These are phyloP conservation scores for Zingel zingel DNA, from an alignment of 2,113 vertebrate genomes.

Conservation along the genomic window DNA sequence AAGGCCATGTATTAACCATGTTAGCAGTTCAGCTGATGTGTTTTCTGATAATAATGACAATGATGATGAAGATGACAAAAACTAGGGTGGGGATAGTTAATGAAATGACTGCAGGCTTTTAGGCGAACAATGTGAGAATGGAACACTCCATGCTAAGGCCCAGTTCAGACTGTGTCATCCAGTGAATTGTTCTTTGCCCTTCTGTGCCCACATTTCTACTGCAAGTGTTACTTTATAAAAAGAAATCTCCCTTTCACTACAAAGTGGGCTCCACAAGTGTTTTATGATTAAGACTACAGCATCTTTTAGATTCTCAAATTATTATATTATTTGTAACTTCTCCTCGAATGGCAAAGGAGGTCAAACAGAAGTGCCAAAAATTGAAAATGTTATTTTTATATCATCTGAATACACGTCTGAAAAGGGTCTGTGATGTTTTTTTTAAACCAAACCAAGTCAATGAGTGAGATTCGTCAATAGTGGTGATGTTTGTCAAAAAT, in stretches of 20 bases:
- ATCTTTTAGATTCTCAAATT: neutral
- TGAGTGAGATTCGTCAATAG: slow-evolving; percentile 44
- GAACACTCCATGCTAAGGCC: slow-evolving; percentile 78
- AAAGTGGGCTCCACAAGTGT: neutral
- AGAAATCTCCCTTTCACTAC: neutral
- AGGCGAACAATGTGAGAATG: slow-evolving; percentile 57
- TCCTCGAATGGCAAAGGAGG: neutral
- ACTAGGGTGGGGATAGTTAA: slow-evolving; percentile 47
- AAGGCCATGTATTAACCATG: slow-evolving; percentile 71
- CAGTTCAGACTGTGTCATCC: slow-evolving; percentile 68
- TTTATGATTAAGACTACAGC: neutral
- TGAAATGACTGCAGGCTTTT: slow-evolving; percentile 71
- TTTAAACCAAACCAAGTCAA: slow-evolving; percentile 68
- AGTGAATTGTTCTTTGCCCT: slow-evolving; percentile 4
- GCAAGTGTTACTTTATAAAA: neutral
- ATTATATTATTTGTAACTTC: neutral
- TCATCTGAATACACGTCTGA: slow-evolving; percentile 66
- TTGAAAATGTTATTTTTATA: neutral
- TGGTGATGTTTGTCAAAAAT: slow-evolving; percentile 74
- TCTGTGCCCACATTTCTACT: accelerated
- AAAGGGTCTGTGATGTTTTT: slow-evolving; percentile 57
- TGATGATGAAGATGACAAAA: slow-evolving; percentile 52
- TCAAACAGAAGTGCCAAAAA: neutral
- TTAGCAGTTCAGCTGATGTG: slow-evolving; percentile 77
- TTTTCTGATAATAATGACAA: slow-evolving; percentile 58